Evolutionary conservation across 2,888 invertebrate genomes (phyloP), one percentile per base, ranked within the genome.

Genomic region (Drosophila barbarae): DNA sequence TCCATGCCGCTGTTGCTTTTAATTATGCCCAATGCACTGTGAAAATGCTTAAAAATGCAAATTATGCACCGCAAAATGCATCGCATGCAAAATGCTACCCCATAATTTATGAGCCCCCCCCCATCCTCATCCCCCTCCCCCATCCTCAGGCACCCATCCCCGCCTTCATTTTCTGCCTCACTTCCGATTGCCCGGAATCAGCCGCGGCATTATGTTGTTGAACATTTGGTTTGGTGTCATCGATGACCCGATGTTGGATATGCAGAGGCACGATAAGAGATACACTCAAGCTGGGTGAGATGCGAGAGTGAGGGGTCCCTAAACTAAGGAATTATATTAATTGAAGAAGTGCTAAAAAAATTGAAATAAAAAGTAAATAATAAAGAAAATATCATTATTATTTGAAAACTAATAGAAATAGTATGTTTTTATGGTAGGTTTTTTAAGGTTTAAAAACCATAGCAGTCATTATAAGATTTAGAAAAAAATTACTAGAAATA

Each of bases 31-130:
- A 80, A 79, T 76, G 80, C 80, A 61, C 77, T 79, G 77, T 72
- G 73, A 77, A 80, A 77, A 80, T 80, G 81, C 78, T 80, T 76
- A 81, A 81, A 81, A 84, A 78, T 81, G 77, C 81, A 78, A 81
- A 81, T 81, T 77, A 77, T 84, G 70, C 78, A 53, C 69, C 75
- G 75, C 66, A 76, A 77, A 79, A 80, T 83, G 83, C 83, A 77
- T 73, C 69, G 75, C 72, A 69, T 72, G 77, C 77, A 77, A 72
- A 83, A 79, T 74, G 69, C 66, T 57, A 50, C 58, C 57, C 67
- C 76, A 80, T 81, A 76, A 83, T 77, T 80, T 76, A 80, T 83
- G 78, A 71, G 58, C 55, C 76, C 46, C 51, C 36, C 30, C 9
- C 26, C 41, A 8, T 35, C 26, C 23, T 5, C 36, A 15, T 5